Base-by-base conservation (phyloP, 1,140 invertebrate genomes). In the Semibalanus balanoides region DNA sequence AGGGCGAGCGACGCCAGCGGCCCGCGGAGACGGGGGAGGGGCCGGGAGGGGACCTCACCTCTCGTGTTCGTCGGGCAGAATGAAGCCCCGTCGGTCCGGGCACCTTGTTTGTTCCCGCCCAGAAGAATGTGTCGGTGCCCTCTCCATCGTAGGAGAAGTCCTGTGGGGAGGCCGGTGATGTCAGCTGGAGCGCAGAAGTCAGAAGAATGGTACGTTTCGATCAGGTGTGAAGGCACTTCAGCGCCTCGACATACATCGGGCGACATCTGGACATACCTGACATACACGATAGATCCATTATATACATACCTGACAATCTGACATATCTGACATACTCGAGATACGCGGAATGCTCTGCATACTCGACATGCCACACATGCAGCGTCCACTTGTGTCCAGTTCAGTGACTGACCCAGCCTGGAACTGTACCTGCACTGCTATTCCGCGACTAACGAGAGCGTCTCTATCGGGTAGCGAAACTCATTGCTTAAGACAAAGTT, bases 121-220 rank as follows among this genome's bases (percentile, higher is more conserved):
- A 96, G 82, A 97, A 96, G 83, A 94, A 96, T 19, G 81, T 82
- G 82, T 95, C 94, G 31, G 89, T 90, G 17, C 93, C 94, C 75
- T 93, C 92, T 29, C 95, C 95, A 85, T 96, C 94, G 80, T 96
- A 97, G 82, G 89, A 94, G 80, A 97, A 97, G 43, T 89, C 88
- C 70, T 72, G 70, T 19, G 22, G 22, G 51, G 17, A 25, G 7
- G 51, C 7, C 51, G 22, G 51, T 25, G 9, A 22, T 3, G 51
- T 64, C 51, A 64, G 22, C 14, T 22, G 14, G 14, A 25, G 51
- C 1, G 1, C 11, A 25, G 22, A 14, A 7, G 22, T 1, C 51
- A 64, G 9, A 14, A 64, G 7, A 64, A 22, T 64, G 22, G 51
- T 19, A 64, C 17, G 35, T 17, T 40, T 17, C 35, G 17, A 17